Evolutionary conservation across 2,888 invertebrate species (phyloP).

Genomic region (Drosophila ezoana): DNA sequence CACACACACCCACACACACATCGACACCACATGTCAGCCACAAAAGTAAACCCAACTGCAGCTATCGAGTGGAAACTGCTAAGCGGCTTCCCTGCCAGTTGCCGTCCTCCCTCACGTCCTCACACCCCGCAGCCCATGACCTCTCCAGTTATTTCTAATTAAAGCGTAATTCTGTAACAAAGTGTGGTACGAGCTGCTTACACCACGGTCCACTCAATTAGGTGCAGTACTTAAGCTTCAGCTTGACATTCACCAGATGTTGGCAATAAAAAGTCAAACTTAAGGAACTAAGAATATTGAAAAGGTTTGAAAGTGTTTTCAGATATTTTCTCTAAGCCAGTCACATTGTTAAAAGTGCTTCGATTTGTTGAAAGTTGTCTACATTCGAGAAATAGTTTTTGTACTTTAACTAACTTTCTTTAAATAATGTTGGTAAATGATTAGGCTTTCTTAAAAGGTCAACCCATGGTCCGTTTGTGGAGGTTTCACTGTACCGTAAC

Average conservation of each 20-base stretch:
- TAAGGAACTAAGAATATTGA: not conserved
- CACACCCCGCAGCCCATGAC: not conserved
- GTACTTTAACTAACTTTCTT: too few relatives aligned
- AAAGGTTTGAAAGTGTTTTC: not conserved
- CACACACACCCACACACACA: constrained; percentile 8
- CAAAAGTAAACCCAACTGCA: constrained; percentile 64
- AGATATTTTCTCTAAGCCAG: too few relatives aligned
- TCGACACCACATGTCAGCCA: constrained; percentile 53
- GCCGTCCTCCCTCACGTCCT: not conserved
- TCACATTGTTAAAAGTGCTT: too few relatives aligned
- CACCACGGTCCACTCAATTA: constrained; percentile 36
- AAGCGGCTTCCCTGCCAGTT: constrained; percentile 25
- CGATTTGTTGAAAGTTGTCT: too few relatives aligned
- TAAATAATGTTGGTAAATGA: too few relatives aligned
- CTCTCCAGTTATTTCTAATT: constrained; percentile 62
- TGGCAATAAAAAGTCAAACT: constrained; percentile 1
- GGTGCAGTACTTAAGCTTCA: constrained; percentile 16
- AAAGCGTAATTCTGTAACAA: constrained; percentile 61
- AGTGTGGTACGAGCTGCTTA: constrained; percentile 14
- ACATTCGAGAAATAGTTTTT: too few relatives aligned
- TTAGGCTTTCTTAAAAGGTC: too few relatives aligned
- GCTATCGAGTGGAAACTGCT: constrained; percentile 41
- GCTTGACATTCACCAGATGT: constrained; percentile 9
- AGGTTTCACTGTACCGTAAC: not conserved
- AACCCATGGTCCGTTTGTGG: not conserved